These are phyloP conservation scores for Toxotes lorentzi DNA, from an alignment of 2,797 vertebrate genomes.

Conservation along the genomic window DNA sequence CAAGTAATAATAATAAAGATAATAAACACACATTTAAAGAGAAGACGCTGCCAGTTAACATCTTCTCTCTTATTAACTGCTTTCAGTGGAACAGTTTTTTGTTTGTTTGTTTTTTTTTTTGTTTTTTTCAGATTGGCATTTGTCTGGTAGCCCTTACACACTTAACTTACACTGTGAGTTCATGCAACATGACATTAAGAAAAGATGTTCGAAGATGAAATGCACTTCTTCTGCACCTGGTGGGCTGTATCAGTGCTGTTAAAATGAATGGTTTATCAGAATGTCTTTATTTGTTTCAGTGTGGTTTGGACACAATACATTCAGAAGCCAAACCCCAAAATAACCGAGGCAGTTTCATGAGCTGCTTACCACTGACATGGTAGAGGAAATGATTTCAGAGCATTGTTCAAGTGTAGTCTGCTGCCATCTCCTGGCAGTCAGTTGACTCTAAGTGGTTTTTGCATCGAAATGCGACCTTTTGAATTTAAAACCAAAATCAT, in stretches of 20 bases:
- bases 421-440: constrained; percentile 80
- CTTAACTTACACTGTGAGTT: background rate
- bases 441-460: constrained; percentile 4
- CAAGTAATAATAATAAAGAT: too few relatives aligned
- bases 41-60: too few relatives aligned
- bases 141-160: background rate
- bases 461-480: constrained; percentile 23
- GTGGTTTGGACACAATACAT: background rate
- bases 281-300: background rate
- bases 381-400: background rate
- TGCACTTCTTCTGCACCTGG: background rate
- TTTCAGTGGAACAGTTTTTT: background rate
- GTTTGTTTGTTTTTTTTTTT: background rate
- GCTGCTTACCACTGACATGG: constrained; percentile 1
- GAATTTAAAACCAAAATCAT: background rate
- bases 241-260: background rate
- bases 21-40: background rate
- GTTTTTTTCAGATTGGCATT: background rate
- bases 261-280: background rate
- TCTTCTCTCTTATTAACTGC: background rate
- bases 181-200: background rate
- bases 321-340: background rate
- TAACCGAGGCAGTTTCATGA: background rate
- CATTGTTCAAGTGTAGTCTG: constrained; percentile 66
- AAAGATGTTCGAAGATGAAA: background rate